Evolutionary conservation across 1,140 invertebrate genomes (phyloP), one percentile per base, ranked within the genome.

Genomic region (Ephestia elutella): DNA sequence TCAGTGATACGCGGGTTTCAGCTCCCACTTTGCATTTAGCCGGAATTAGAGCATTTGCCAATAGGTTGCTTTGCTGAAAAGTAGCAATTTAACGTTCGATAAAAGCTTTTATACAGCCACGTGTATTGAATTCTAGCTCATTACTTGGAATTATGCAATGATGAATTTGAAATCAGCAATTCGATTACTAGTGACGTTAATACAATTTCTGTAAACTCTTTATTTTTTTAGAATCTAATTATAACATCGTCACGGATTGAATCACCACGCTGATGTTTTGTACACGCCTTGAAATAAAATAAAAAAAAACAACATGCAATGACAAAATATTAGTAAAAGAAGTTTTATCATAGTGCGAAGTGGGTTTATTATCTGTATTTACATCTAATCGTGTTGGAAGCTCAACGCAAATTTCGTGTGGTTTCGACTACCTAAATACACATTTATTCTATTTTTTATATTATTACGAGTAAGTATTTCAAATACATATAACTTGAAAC

Each of bases 371-470:
- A 75, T 81, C 73, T 80, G 76, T 87, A 87, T 87, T 75, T 87
- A 87, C 82, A 87, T 79, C 85, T 87, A 87, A 87, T 84, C 82
- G 83, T 87, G 85, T 86, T 87, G 85, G 85, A 87, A 87, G 85
- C 85, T 87, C 85, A 87, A 87, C 85, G 85, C 82, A 83, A 85
- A 85, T 86, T 82, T 86, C 73, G 71, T 85, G 82, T 82, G 72
- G 66, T 82, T 80, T 80, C 59, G 70, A 64, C 76, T 78, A 82
- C 71, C 69, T 80, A 66, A 63, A 35, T 70, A 67, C 62, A 72
- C 57, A 65, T 61, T 62, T 57, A 56, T 59, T 49, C 57, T 59
- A 62, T 54, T 58, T 63, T 54, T 38, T 66, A 60, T 68, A 70
- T 65, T 32, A 54, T 53, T 59, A 66, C 62, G 54, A 63, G 20